Evolutionary conservation across 1,140 invertebrate genomes (phyloP), one percentile per base, ranked within the genome.

Genomic region (Drosophila setifemur): DNA sequence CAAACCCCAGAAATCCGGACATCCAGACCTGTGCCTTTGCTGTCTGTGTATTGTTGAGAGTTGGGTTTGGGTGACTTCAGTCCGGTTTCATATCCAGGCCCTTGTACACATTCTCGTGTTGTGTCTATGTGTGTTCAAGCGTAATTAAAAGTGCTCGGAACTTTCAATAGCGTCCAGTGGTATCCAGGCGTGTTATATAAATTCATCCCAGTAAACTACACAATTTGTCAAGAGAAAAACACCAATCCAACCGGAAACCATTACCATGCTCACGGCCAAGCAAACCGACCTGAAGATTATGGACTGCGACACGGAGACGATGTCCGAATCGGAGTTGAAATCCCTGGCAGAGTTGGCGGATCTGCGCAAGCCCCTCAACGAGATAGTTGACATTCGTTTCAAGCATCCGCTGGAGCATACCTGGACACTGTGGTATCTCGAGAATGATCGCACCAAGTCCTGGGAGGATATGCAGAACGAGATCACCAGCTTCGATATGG

Each of bases 391-490:
- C 0, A 2, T 63, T 23, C 33, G 19, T 0, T 40, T 74, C 1
- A 99, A 98, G 90, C 98, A 99, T 92, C 98, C 97, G 0, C 90
- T 99, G 35, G 97, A 99, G 90, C 96, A 98, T 91, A 94, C 93
- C 19, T 99, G 98, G 98, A 98, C 97, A 0, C 92, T 99, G 29
- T 99, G 98, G 98, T 99, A 98, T 91, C 98, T 95, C 89, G 98
- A 99, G 91, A 96, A 95, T 85, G 97, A 98, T 91, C 95, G 95
- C 85, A 94, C 92, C 63, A 97, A 97, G 90, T 89, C 93, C 57
- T 99, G 98, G 98, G 96, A 97, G 90, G 96, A 85, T 3, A 53
- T 81, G 67, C 94, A 98, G 67, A 95, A 96, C 76, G 94, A 98
- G 91, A 95, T 99, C 31, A 96, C 96, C 7, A 95, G 94, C 48